Base-by-base conservation (phyloP, 1,140 invertebrate species). In the Apis laboriosa region DNA sequence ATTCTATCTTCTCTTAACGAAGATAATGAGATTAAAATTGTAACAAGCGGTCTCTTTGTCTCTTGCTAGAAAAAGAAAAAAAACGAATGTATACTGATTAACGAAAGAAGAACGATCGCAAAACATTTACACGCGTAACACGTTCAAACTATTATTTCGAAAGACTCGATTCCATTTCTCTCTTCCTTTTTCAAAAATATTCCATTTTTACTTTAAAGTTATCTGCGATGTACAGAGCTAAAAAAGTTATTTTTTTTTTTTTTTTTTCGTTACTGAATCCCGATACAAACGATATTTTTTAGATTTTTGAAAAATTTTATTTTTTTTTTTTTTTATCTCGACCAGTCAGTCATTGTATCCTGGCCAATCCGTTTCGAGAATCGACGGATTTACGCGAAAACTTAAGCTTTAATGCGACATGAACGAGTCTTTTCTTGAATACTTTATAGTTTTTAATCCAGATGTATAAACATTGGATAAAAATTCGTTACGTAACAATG, bases 401-500 rank as follows among this genome's bases (percentile, higher is more conserved):
- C 12, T 49, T 51, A n/a, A 0, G 43, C 43, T 68, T 68, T 68
- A 21, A 43, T 21, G 21, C 21, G 49, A 9, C 49, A 8, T 7
- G 67, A 24, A 17, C n/a, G 17, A 24, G 67, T 51, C 19, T 11
- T 49, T 70, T 24, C 67, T 53, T 51, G 49, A 53, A 70, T 70
- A 70, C 7, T 70, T 70, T 70, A 70, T 53, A 70, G n/a, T 70
- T 70, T 53, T 17, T 7, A 3, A 9, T 49, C 34, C 11, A 2
- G 2, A 2, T 2, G 13, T 70, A 53, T 70, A 53, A 70, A 53
- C n/a, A 49, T 4, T 13, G 11, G 11, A 1, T 15, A 24, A 67
- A 55, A 58, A 56, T 77, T n/a, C 21, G 51, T 34, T 64, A 15
- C 24, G 51, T 55, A 67, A 34, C 75, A 70, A 70, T 70, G 67